Percentiles rank a stretch among this genome's conserved stretches.
phyloP scores from a whole-genome alignment of 2,888 invertebrate genomes.

The Agriotes lineatus region DNA sequence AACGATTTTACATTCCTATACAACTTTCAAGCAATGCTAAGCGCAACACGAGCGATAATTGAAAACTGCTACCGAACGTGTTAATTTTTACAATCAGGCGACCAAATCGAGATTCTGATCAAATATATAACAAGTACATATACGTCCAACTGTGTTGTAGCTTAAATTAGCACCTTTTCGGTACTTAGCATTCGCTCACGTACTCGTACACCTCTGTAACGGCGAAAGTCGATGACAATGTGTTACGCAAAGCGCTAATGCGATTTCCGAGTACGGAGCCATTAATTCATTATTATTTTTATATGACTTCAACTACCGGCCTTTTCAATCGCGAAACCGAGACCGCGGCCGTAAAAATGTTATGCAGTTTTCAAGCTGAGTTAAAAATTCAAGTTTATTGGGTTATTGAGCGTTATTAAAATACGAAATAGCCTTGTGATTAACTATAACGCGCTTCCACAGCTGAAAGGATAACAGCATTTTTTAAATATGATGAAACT shows the following conservation, averaged over 20 bases:
- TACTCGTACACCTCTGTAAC: background rate
- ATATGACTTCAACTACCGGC: background rate
- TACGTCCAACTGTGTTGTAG: background rate
- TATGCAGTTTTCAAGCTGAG: no score
- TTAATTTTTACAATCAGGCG: slow-evolving; percentile 8
- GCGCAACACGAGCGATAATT: no score
- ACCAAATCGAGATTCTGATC: background rate
- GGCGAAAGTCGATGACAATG: slow-evolving; percentile 17
- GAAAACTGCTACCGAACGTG: background rate
- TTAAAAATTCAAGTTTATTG: no score
- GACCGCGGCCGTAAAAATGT: no score
- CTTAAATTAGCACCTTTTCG: slow-evolving; percentile 11
- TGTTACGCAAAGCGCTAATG: background rate
- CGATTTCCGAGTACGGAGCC: background rate
- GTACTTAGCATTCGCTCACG: background rate
- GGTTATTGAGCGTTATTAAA: no score
- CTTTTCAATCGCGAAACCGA: no score
- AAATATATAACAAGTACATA: background rate
- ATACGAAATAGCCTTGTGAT: no score
- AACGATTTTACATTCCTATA: no score
- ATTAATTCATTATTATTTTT: background rate
- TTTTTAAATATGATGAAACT: no score
- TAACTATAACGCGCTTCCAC: no score
- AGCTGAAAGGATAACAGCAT: no score
- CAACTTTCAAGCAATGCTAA: no score